phyloP scores from a whole-genome alignment of 2,888 invertebrate species.

The Hyppa rectilinea region DNA sequence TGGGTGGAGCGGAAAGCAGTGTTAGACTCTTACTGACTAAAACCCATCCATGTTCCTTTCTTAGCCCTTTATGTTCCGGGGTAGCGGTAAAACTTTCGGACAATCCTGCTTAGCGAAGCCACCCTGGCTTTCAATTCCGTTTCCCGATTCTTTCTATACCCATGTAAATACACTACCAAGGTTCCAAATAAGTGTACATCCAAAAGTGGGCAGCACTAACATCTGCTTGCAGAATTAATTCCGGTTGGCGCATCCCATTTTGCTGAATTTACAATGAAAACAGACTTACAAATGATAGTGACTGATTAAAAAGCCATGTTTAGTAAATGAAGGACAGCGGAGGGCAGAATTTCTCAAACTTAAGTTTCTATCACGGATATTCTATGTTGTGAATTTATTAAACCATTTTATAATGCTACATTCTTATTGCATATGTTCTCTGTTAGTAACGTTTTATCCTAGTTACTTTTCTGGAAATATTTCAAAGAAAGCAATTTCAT shows the following conservation, averaged over 20 bases:
- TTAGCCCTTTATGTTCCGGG: too few relatives aligned
- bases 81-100: too few relatives aligned
- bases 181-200: background rate
- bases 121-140: too few relatives aligned
- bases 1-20: too few relatives aligned
- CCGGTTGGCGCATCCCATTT: slow-evolving; percentile 40
- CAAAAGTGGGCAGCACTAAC: slow-evolving; percentile 22
- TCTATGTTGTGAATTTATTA: background rate
- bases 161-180: background rate
- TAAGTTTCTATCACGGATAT: background rate
- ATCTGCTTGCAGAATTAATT: slow-evolving; percentile 46
- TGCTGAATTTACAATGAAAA: slow-evolving; percentile 45
- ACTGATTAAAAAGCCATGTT: slow-evolving; percentile 64
- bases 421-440: too few relatives aligned
- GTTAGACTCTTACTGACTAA: too few relatives aligned
- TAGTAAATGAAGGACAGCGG: slow-evolving; percentile 56
- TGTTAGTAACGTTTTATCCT: too few relatives aligned
- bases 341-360: slow-evolving; percentile 35
- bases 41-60: too few relatives aligned
- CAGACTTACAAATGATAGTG: slow-evolving; percentile 57
- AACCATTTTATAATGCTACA: too few relatives aligned
- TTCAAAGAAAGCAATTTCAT: background rate
- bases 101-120: too few relatives aligned
- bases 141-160: too few relatives aligned
- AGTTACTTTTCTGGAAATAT: background rate